A percentile compares a stretch with the other conserved stretches of the same genome.
Conservation (phyloP, 2,113 vertebrate species). For the Zosterops japonicus region DNA sequence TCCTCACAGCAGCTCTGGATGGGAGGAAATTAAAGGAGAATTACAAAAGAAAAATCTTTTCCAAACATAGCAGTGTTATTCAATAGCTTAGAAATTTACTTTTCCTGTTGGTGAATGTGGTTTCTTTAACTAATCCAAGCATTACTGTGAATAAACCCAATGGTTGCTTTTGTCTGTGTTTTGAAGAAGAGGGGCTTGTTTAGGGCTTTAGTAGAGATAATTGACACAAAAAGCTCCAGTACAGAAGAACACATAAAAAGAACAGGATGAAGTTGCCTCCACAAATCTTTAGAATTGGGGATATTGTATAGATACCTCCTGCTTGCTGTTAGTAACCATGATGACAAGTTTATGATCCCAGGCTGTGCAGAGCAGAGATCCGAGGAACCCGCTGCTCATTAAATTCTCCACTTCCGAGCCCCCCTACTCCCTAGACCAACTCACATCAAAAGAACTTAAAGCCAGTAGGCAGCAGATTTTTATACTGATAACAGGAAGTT, state of each 20-base stretch:
- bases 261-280: not conserved
- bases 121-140: conserved; percentile 48
- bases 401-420: not conserved
- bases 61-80: conserved; percentile 53
- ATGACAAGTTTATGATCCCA: not conserved
- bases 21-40: conserved; percentile 54
- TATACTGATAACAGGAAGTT: not conserved
- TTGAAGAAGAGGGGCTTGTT: conserved; percentile 23
- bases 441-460: not conserved
- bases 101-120: conserved; percentile 46
- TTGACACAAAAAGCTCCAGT: not conserved
- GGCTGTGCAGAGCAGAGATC: not conserved
- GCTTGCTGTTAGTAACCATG: not conserved
- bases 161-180: conserved; percentile 29
- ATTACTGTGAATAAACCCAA: conserved; percentile 30
- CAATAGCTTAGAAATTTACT: conserved; percentile 56
- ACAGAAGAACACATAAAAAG: not conserved
- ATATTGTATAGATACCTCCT: not conserved
- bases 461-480: not conserved
- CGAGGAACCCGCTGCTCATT: not conserved
- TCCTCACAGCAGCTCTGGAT: conserved; percentile 17
- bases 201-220: not conserved
- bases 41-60: conserved; percentile 51
- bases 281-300: not conserved
- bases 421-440: not conserved